Base-by-base conservation (phyloP, 2,888 invertebrate species). In the Metacarcinus magister region DNA sequence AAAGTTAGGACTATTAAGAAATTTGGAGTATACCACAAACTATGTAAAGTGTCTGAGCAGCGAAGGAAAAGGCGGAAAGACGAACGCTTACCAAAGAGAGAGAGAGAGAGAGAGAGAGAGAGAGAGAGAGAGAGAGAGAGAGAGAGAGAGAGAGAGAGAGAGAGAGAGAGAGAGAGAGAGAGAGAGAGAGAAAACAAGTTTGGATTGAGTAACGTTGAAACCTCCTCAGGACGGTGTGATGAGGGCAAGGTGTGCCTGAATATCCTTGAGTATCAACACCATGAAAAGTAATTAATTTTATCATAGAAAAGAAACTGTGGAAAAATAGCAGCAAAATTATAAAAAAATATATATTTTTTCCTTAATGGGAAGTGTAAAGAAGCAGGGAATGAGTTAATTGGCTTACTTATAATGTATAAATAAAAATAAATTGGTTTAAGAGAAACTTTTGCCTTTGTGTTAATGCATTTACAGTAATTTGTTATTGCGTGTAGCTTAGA, bases 1-100 rank as follows among this genome's bases (percentile, higher is more conserved):
- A 82, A 82, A 82, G 82, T 82, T 82, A 32, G 28, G 82, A 82
- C 82, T 32, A 32, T 82, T 82, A 82, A 82, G 82, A 82, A 82
- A 82, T 82, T 82, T 82, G 82, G 82, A 82, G 82, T 82, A 32
- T 82, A 82, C 82, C 82, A 8, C 82, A 82, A 82, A 82, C 82
- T 82, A 28, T 82, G 82, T 82, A 82, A 82, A 82, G 82, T 82
- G 82, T 82, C 10, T 82, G 82, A 23, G 32, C 32, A 82, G 82
- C 4, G 82, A 82, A 82, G 82, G 82, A 82, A 19, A 32, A 32
- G 82, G 3, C 82, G 28, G 82, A 32, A 82, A 82, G 82, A 82
- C 4, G 82, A 82, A 82, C 82, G 82, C 13, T 5, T 8, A 28
- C 82, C 32, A 28, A 13, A 32, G 16, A 89, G 89, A 0, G 39